Conservation (phyloP, 2,113 vertebrate species). For the Myotis davidii region DNA sequence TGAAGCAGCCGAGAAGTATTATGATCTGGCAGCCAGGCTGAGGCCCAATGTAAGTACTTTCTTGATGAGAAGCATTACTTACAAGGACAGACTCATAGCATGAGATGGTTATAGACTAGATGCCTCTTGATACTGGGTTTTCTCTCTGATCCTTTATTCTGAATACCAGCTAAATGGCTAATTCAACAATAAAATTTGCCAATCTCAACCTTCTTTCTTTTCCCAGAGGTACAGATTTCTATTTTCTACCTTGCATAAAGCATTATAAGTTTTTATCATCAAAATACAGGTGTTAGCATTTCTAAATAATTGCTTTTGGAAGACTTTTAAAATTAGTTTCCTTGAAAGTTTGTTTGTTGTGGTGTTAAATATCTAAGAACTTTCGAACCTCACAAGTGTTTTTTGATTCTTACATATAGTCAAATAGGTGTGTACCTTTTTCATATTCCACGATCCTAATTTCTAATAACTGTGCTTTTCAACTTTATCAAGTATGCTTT, state of each 20-base stretch:
- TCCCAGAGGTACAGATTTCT: background rate
- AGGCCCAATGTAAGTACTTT: constrained; percentile 95
- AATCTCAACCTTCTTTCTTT: background rate
- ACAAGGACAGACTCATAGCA: constrained; percentile 40
- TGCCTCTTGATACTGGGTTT: background rate
- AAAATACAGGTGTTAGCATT: background rate
- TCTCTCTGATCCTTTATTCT: constrained; percentile 19
- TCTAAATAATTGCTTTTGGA: background rate
- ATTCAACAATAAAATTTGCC: background rate
- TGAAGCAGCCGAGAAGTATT: constrained; percentile 96
- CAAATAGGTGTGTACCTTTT: background rate
- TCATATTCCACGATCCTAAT: background rate
- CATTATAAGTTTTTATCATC: background rate
- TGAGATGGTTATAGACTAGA: background rate
- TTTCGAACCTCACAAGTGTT: background rate
- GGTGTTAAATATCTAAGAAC: background rate
- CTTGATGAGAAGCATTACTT: constrained; percentile 64
- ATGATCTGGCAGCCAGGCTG: constrained; percentile 93
- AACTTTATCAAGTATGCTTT: constrained; percentile 57
- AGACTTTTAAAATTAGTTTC: constrained; percentile 16
- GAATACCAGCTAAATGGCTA: constrained; percentile 17
- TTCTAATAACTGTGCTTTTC: constrained; percentile 42
- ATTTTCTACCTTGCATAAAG: background rate
- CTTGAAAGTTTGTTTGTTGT: background rate
- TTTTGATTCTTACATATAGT: background rate